These are phyloP conservation scores for Oryctes rhinoceros DNA, from an alignment of 1,140 invertebrate species.

Conservation along the genomic window DNA sequence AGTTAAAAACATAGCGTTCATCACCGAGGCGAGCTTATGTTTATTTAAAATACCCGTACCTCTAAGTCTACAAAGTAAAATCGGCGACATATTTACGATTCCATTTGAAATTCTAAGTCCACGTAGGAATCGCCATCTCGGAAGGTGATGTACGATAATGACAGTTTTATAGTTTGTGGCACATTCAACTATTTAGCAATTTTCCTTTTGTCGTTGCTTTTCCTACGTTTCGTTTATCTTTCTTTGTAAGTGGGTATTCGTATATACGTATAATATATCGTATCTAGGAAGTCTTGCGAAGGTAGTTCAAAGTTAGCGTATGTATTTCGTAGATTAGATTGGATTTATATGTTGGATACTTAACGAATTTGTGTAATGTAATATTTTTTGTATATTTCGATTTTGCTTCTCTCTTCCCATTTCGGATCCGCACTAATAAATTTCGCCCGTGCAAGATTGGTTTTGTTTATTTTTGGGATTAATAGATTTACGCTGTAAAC, in stretches of 20 bases:
- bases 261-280: neutral
- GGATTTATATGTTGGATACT: neutral
- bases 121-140: conserved; percentile 23
- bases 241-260: neutral
- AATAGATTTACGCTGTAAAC: conserved; percentile 17
- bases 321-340: neutral
- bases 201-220: conserved; percentile 31
- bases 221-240: neutral
- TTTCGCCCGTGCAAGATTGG: neutral
- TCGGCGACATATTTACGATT: conserved; percentile 42
- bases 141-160: conserved; percentile 37
- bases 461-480: conserved; percentile 14
- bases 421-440: neutral
- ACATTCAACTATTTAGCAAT: conserved; percentile 38
- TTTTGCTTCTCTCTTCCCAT: neutral
- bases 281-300: conserved; percentile 5
- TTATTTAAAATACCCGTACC: conserved; percentile 33
- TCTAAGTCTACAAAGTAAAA: conserved; percentile 34
- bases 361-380: neutral
- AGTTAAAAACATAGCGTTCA: conserved; percentile 38
- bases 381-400: conserved; percentile 7
- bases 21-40: conserved; percentile 35
- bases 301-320: neutral
- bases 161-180: conserved; percentile 43
- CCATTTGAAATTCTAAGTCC: conserved; percentile 40